phyloP scores from a whole-genome alignment of 2,888 invertebrate species.

The Noctua comes region DNA sequence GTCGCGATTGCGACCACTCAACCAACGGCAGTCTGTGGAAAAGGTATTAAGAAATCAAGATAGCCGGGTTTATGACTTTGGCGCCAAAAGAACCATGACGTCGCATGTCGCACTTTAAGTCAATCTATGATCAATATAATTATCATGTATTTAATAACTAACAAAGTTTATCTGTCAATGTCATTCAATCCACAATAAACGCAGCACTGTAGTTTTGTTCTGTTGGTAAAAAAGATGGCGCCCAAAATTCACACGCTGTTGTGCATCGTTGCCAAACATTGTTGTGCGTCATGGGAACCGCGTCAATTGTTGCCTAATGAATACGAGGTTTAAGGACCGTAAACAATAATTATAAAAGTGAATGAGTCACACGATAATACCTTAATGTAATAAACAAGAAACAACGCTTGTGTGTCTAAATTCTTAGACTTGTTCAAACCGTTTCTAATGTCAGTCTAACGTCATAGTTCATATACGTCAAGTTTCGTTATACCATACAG shows the following conservation, averaged over 20 bases:
- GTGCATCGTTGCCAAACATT: conserved; percentile 18
- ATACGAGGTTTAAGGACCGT: conserved; percentile 2
- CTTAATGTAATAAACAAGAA: neutral
- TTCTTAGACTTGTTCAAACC: neutral
- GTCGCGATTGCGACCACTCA: too few species aligned
- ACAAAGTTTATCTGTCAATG: neutral
- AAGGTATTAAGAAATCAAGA: too few species aligned
- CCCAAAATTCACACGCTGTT: conserved; percentile 17
- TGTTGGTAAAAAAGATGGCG: neutral
- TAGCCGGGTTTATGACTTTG: too few species aligned
- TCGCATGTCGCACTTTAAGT: neutral
- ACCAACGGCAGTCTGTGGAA: neutral
- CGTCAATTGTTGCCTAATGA: conserved; percentile 38
- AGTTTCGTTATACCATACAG: neutral
- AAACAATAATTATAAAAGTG: conserved; percentile 26
- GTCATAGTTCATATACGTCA: neutral
- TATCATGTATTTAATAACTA: neutral
- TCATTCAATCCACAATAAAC: neutral
- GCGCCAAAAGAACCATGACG: neutral
- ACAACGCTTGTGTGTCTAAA: neutral
- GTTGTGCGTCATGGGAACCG: conserved; percentile 37
- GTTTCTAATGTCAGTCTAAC: neutral
- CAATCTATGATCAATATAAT: neutral
- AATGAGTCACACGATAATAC: neutral
- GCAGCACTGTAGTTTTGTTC: neutral